Evolutionary conservation across 2,888 invertebrate species (phyloP).

Genomic region (Synanthedon andrenaeformis): DNA sequence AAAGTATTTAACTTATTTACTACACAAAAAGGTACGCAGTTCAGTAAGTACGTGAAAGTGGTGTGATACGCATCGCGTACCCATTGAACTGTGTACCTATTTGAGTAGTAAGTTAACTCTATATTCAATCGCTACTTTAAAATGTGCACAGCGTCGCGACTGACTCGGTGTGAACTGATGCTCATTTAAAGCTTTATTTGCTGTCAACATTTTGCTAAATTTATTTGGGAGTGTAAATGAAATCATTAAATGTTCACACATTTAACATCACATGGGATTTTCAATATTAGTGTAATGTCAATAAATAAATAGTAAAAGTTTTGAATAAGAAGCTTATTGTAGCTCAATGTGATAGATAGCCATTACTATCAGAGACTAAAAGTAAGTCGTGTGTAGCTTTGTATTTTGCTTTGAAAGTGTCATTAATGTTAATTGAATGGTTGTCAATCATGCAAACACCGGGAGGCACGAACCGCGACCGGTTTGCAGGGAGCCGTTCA

Average conservation of each 20-base stretch:
- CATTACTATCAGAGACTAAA: slow-evolving; percentile 10
- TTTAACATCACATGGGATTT: slow-evolving; percentile 7
- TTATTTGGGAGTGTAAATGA: no score
- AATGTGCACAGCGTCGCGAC: no score
- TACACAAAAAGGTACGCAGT: no score
- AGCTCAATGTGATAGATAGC: background rate
- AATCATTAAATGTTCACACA: background rate
- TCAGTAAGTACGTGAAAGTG: no score
- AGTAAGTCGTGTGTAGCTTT: slow-evolving; percentile 37
- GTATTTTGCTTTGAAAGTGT: slow-evolving; percentile 47
- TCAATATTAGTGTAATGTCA: slow-evolving; percentile 4
- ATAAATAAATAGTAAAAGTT: background rate
- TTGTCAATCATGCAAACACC: slow-evolving; percentile 68
- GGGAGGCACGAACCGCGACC: slow-evolving; percentile 52
- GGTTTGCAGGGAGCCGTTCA: slow-evolving; percentile 50
- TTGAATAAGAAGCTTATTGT: slow-evolving; percentile 2
- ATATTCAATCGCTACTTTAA: no score
- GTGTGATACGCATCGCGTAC: no score
- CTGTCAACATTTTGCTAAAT: no score
- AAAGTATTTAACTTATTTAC: no score
- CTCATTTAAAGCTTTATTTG: no score
- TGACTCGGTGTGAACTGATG: no score
- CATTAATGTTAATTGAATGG: slow-evolving; percentile 59
- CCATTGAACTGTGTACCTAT: no score
- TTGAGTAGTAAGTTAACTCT: no score